Evolutionary conservation across 2,888 invertebrate species (phyloP).

Genomic region (Phyllotreta cruciferae): DNA sequence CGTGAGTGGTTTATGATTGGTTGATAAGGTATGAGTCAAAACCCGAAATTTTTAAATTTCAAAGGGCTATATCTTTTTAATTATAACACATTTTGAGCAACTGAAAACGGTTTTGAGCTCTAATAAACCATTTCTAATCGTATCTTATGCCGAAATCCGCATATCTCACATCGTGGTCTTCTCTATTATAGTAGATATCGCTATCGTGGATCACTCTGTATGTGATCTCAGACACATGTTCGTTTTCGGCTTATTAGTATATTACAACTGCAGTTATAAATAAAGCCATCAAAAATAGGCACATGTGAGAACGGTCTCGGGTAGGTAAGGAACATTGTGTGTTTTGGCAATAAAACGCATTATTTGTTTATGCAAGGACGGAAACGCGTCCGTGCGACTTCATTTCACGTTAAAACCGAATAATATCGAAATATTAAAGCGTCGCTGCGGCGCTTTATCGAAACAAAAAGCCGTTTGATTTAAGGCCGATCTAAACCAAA

Average conservation of each 20-base stretch:
- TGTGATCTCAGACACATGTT: slow-evolving; percentile 12
- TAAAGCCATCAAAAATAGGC: slow-evolving; percentile 41
- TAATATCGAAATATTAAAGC: background rate
- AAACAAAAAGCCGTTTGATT: background rate
- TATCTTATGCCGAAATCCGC: too few relatives aligned
- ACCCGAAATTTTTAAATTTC: too few relatives aligned
- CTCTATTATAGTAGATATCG: too few relatives aligned
- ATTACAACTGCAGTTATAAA: slow-evolving; percentile 46
- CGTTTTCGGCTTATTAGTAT: slow-evolving; percentile 52
- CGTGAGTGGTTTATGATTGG: too few relatives aligned
- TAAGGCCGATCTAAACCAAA: slow-evolving; percentile 1
- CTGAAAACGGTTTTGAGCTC: too few relatives aligned
- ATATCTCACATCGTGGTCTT: too few relatives aligned
- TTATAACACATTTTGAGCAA: too few relatives aligned
- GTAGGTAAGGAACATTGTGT: slow-evolving; percentile 37
- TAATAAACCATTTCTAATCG: too few relatives aligned
- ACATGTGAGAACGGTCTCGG: slow-evolving; percentile 40
- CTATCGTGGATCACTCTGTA: slow-evolving; percentile 6
- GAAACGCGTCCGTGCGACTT: slow-evolving; percentile 10
- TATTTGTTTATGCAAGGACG: slow-evolving; percentile 42
- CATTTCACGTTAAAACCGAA: too few relatives aligned
- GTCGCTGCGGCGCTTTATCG: background rate
- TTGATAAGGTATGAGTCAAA: too few relatives aligned
- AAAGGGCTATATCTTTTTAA: too few relatives aligned
- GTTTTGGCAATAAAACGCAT: slow-evolving; percentile 46